Percentiles rank a stretch among this genome's conserved stretches.
These are phyloP conservation scores for Dendrolimus kikuchii DNA, from an alignment of 1,140 invertebrate species.

Conservation along the genomic window DNA sequence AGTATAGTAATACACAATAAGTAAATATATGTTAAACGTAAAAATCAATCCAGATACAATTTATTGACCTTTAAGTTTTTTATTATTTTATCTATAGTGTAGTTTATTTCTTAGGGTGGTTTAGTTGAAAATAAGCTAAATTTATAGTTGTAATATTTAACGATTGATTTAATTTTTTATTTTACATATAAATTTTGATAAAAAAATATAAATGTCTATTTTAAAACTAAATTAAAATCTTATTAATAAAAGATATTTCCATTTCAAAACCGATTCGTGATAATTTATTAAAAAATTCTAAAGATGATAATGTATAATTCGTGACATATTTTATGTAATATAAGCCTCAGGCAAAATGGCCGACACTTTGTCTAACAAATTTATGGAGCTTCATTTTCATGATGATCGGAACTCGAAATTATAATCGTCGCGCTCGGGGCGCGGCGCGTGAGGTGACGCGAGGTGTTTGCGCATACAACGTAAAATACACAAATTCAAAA, in stretches of 20 bases:
- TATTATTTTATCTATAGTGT: too few species aligned
- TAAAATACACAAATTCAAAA: neutral
- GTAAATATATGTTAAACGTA: too few species aligned
- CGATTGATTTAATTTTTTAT: too few species aligned
- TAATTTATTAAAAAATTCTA: conserved; percentile 47
- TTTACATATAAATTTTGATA: too few species aligned
- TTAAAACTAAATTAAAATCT: too few species aligned
- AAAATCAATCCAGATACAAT: too few species aligned
- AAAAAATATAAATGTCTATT: too few species aligned
- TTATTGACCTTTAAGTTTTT: too few species aligned
- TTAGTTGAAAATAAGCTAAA: too few species aligned
- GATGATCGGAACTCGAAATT: conserved; percentile 68
- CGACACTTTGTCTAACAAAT: conserved; percentile 72
- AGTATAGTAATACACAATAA: too few species aligned
- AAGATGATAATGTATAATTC: conserved; percentile 67
- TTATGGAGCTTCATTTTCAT: conserved; percentile 68
- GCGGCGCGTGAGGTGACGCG: conserved; percentile 28
- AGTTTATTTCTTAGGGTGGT: too few species aligned
- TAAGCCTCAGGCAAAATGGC: conserved; percentile 49
- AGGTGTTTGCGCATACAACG: neutral
- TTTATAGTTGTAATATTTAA: too few species aligned
- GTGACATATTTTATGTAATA: conserved; percentile 71
- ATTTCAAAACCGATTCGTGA: neutral
- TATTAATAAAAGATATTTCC: neutral
- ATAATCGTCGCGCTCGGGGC: conserved; percentile 65